Percentiles rank a stretch among this genome's conserved stretches.
Conservation (phyloP, 92 coral and sea anemone species). For the Virgularia gustaviana region DNA sequence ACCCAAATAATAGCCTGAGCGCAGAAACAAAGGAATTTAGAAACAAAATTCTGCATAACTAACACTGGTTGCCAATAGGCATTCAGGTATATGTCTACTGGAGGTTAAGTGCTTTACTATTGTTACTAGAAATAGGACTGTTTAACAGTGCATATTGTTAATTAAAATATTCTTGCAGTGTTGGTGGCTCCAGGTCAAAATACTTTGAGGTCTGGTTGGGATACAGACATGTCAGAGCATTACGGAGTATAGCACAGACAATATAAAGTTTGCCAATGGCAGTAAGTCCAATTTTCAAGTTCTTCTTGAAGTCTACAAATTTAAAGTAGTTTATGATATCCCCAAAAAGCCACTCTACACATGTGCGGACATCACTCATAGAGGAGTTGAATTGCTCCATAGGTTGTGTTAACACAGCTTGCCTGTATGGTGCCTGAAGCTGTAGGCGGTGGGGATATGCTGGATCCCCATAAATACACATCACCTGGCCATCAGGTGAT, state of each 20-base stretch:
- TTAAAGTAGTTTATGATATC: slow-evolving; percentile 52
- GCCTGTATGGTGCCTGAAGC: slow-evolving; percentile 52
- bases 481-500: slow-evolving; percentile 41
- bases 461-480: slow-evolving; percentile 61
- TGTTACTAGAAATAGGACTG: background rate
- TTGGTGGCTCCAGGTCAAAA: slow-evolving; percentile 18
- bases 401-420: slow-evolving; percentile 36
- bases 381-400: slow-evolving; percentile 46
- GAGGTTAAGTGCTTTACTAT: background rate
- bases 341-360: slow-evolving; percentile 61
- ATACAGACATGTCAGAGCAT: slow-evolving; percentile 36
- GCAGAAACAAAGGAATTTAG: no score
- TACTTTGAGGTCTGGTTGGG: slow-evolving; percentile 4
- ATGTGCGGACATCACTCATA: slow-evolving; percentile 50
- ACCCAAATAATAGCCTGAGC: no score
- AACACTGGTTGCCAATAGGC: no score
- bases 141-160: background rate
- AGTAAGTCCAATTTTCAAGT: slow-evolving; percentile 59
- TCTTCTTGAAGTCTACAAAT: slow-evolving; percentile 51
- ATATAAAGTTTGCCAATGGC: slow-evolving; percentile 34
- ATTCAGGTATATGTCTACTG: background rate
- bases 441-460: slow-evolving; percentile 55
- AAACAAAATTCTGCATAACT: no score
- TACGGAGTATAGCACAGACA: slow-evolving; percentile 27
- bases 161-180: slow-evolving; percentile 14